phyloP scores from a whole-genome alignment of 2,797 vertebrate species.

The Natrix natrix region DNA sequence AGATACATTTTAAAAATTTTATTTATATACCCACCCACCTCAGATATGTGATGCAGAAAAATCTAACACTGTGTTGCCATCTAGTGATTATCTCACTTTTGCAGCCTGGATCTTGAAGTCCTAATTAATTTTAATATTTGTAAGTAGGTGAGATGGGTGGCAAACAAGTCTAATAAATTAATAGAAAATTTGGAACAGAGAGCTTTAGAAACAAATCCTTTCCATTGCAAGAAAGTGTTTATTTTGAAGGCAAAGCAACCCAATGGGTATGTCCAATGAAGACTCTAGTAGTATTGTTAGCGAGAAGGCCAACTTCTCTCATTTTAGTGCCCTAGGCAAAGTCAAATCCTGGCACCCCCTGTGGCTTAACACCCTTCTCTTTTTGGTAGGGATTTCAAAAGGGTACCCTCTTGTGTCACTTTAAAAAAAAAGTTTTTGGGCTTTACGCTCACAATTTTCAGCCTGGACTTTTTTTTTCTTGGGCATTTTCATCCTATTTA shows the following conservation, averaged over 20 bases:
- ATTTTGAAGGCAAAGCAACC: not conserved
- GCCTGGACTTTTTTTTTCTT: not conserved
- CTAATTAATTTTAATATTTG: not conserved
- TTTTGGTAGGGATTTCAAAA: not conserved
- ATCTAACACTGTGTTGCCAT: not conserved
- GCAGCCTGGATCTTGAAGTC: not conserved
- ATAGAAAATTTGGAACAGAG: not conserved
- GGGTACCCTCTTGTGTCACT: not conserved
- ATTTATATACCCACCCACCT: not conserved
- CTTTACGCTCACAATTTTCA: not conserved
- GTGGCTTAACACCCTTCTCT: not conserved
- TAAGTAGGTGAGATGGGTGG: not conserved
- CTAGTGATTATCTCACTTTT: not conserved
- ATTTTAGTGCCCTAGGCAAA: not conserved
- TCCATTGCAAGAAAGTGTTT: not conserved
- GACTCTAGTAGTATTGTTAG: not conserved
- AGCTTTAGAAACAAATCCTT: not conserved
- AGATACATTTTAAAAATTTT: not conserved
- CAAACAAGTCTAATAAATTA: too few relatives aligned
- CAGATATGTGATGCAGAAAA: not conserved
- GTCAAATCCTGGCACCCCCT: not conserved
- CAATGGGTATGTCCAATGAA: not conserved
- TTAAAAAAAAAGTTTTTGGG: not conserved
- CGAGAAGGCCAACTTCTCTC: not conserved
- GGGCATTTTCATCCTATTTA: not conserved